Evolutionary conservation across 2,888 invertebrate genomes (phyloP).

Genomic region (Flexamia atlantica): DNA sequence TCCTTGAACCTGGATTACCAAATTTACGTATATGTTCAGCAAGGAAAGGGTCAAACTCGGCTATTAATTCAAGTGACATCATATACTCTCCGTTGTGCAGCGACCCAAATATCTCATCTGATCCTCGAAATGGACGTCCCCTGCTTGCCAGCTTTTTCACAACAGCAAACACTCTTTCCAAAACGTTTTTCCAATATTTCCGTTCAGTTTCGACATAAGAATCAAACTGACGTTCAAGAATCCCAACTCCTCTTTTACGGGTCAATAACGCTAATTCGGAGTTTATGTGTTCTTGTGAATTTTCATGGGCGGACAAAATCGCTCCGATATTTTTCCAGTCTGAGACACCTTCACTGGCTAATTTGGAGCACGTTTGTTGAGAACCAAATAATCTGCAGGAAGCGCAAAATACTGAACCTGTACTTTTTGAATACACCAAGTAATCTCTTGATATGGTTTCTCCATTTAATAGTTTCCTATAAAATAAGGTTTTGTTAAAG

Average conservation of each 20-base stretch:
- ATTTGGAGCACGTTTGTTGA: neutral
- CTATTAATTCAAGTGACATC: slow-evolving; percentile 19
- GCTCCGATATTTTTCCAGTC: slow-evolving; percentile 13
- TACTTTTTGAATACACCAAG: neutral
- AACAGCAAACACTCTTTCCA: slow-evolving; percentile 10
- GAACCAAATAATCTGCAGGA: neutral
- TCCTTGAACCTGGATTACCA: slow-evolving; percentile 43
- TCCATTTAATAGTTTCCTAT: no score
- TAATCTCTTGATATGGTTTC: no score
- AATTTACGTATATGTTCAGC: slow-evolving; percentile 23
- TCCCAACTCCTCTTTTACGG: neutral
- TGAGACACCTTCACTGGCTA: neutral
- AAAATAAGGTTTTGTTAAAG: no score
- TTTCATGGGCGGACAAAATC: neutral
- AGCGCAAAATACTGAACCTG: neutral
- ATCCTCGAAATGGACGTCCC: slow-evolving; percentile 2
- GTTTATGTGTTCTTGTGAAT: neutral
- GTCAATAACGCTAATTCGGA: neutral
- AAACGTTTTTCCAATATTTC: slow-evolving; percentile 35
- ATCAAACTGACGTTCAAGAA: neutral
- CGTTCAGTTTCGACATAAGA: neutral
- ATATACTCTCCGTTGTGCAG: slow-evolving; percentile 10
- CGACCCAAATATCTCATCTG: slow-evolving; percentile 33
- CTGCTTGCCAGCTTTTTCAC: neutral
- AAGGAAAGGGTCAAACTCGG: slow-evolving; percentile 43